Evolutionary conservation across 2,888 invertebrate genomes (phyloP), one percentile per base, ranked within the genome.

Genomic region (Pollenia amentaria): DNA sequence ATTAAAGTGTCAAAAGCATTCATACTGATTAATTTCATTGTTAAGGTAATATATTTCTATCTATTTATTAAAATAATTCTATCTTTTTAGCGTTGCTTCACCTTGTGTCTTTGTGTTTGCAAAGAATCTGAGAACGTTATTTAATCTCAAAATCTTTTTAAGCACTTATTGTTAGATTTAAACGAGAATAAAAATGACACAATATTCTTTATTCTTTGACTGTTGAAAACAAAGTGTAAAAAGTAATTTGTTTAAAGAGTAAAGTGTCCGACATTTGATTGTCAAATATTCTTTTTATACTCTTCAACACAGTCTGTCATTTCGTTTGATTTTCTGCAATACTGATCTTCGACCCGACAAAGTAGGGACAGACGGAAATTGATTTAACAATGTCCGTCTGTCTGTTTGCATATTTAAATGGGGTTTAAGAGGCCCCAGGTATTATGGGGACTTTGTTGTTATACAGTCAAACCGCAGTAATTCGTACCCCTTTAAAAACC

Each of bases 1-100:
- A 83, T 86, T 86, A 86, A 86, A 86, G 86, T 86, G 86, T 86
- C 86, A 86, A 83, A 86, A 83, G 38, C 79, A 70, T 83, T 78
- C 78, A 77, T 65, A 67, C 64, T 83, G 78, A 83, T 86, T 86
- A 75, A 79, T 78, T 82, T 82, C 75, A 82, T 82, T 83, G 73
- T 51, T 73, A 78, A 82, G 73, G 69, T 82, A 86, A 73, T 70
- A 64, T 16, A 51, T 46, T 7, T 1, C 40, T 42, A 10, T 64
- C 3, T 42, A 10, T 62, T 18, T 48, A 29, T 21, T 29, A 29
- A 29, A 29, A 29, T 29, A 29, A 29, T 65, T 70, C 29, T 29
- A 42, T 21, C 14, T 57, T 53, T 62, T n/a, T 60, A 48, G 11
- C 18, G 8, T 64, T 70, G 29, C 29, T 55, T 29, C 57, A 3